Percentiles rank a stretch among this genome's conserved stretches.
Conservation (phyloP, 1,140 invertebrate species). For the Trinorchestia longiramus region DNA sequence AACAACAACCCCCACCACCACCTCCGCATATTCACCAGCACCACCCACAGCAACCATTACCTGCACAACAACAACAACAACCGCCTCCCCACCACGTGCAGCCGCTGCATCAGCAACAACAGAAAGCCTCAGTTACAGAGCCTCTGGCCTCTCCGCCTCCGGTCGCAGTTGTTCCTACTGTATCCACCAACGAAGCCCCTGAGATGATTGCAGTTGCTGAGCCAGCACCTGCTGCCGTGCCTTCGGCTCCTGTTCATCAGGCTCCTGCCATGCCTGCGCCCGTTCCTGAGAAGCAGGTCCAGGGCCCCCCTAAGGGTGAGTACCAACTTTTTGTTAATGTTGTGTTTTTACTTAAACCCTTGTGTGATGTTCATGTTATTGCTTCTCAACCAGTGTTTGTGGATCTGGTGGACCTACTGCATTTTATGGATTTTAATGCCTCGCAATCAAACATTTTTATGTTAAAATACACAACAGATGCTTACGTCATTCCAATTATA, state of each 20-base stretch:
- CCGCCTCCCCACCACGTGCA: background rate
- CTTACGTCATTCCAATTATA: no score
- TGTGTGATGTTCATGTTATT: no score
- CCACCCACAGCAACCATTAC: background rate
- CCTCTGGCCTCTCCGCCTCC: background rate
- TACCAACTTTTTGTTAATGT: background rate
- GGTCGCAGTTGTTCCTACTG: background rate
- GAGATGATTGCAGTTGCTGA: background rate
- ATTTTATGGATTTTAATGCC: no score
- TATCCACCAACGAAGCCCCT: background rate
- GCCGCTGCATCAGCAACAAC: background rate
- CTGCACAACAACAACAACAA: background rate
- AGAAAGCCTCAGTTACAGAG: background rate
- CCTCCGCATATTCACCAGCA: background rate
- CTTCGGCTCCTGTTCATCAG: background rate
- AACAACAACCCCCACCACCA: background rate
- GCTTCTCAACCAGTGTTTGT: no score
- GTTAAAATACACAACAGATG: no score
- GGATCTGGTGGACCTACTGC: no score
- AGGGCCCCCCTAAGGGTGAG: background rate
- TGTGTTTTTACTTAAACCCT: no score
- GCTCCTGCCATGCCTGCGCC: background rate
- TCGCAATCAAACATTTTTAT: no score
- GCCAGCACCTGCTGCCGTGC: background rate
- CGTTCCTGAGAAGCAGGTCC: background rate